Conservation (phyloP, 2,797 vertebrate species). For the Mallotus villosus region DNA sequence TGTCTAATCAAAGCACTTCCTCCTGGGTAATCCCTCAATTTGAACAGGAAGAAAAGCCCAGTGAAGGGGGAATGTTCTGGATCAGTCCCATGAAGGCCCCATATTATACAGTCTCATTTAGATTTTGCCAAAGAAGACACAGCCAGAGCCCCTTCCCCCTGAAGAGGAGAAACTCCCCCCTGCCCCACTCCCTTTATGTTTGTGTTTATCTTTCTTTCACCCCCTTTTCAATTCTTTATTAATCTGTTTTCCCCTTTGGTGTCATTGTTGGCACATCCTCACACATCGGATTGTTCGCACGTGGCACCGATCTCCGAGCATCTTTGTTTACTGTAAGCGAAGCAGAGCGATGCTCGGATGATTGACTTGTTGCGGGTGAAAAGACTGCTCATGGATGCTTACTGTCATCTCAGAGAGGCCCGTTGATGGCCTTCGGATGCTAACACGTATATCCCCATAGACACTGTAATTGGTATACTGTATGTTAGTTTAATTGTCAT, state of each 20-base stretch:
- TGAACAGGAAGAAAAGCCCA: slow-evolving; percentile 77
- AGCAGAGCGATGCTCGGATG: slow-evolving; percentile 45
- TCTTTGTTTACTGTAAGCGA: slow-evolving; percentile 58
- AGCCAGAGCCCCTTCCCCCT: slow-evolving; percentile 42
- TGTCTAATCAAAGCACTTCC: slow-evolving; percentile 82
- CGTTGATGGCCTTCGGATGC: not conserved
- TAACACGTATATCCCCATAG: not conserved
- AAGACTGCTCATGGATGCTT: slow-evolving; percentile 51
- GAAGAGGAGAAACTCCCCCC: not conserved
- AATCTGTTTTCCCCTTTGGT: slow-evolving; percentile 55
- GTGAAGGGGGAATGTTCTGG: slow-evolving; percentile 70
- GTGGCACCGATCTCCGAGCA: slow-evolving; percentile 49
- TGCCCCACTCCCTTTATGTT: slow-evolving; percentile 48
- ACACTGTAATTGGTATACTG: not conserved
- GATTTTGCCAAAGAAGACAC: slow-evolving; percentile 66
- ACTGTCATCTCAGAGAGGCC: slow-evolving; percentile 30
- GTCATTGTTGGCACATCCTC: slow-evolving; percentile 50
- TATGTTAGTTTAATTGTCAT: too few species aligned
- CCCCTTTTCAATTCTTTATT: slow-evolving; percentile 54
- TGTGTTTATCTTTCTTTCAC: slow-evolving; percentile 66
- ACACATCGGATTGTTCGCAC: slow-evolving; percentile 45
- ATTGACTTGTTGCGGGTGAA: slow-evolving; percentile 64
- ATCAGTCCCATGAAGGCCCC: slow-evolving; percentile 71
- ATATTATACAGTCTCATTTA: slow-evolving; percentile 75
- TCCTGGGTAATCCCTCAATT: slow-evolving; percentile 79